Evolutionary conservation across 2,888 invertebrate species (phyloP), one percentile per base, ranked within the genome.

Genomic region (Cheilosia variabilis): DNA sequence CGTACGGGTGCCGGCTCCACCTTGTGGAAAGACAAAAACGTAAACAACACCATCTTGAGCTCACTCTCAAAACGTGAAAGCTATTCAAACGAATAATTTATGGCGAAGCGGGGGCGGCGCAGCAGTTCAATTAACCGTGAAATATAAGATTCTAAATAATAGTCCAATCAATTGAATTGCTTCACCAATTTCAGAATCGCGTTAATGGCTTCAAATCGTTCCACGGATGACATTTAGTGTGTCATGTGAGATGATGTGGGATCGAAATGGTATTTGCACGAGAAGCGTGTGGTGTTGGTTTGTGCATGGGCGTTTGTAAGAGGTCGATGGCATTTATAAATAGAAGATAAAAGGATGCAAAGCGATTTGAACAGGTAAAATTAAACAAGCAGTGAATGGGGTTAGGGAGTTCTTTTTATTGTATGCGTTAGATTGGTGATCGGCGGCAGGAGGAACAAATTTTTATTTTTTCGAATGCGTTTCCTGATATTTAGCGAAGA

Each of bases 231-330:
- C 76, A 71, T 82, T 71, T 45, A 75, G 66, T 27, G 72, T 52
- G 58, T 34, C 66, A 50, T 72, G 68, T 47, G 45, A 62, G 69
- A 58, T 47, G 57, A 75, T 68, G 80, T 73, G 69, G 53, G 71
- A 63, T 43, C 37, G 24, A 81, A 53, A 65, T 60, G 71, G 52
- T 53, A 65, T 76, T 76, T 76, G 37, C 65, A 69, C 53, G 58
- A 17, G 24, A 41, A 37, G 10, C 37, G 37, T 10, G 37, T 13
- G 13, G 13, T 37, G 4, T 17, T 13, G 13, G 13, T 37, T 1
- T 17, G 31, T 62, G 62, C 31, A 62, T 62, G 72, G 62, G 72
- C 62, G 72, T 52, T 72, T 62, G 52, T 19, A 53, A 52, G 53
- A 52, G 72, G 53, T 72, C 62, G 72, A 53, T 62, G 72, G n/a